A percentile compares a stretch with the other conserved stretches of the same genome.
These are phyloP conservation scores for Bhutanitis thaidina DNA, from an alignment of 2,888 invertebrate genomes.

Conservation along the genomic window DNA sequence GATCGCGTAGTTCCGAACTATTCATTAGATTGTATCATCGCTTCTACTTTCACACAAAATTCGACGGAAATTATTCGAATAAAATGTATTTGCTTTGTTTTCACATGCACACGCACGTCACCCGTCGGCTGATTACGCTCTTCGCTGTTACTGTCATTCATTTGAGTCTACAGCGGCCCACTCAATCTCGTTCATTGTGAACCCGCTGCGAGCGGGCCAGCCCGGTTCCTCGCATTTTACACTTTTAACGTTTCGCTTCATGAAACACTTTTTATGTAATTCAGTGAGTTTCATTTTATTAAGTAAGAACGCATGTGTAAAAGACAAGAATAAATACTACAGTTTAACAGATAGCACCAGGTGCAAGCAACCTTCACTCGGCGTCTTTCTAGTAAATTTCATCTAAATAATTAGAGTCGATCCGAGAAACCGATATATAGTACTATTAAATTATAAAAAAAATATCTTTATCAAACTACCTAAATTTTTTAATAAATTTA, in stretches of 20 bases:
- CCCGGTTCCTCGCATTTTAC: conserved; percentile 55
- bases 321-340: neutral
- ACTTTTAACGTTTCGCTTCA: conserved; percentile 59
- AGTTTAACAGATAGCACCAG: no score
- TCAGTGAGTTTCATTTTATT: conserved; percentile 39
- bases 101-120: conserved; percentile 57
- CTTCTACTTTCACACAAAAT: conserved; percentile 30
- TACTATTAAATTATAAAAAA: no score
- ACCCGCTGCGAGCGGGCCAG: conserved; percentile 50
- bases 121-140: conserved; percentile 68
- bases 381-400: no score
- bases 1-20: no score
- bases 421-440: no score
- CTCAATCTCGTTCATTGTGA: conserved; percentile 76
- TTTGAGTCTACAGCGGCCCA: conserved; percentile 67
- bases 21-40: no score
- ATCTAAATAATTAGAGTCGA: no score
- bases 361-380: no score
- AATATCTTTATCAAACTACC: no score
- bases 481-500: no score
- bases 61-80: conserved; percentile 37
- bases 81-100: conserved; percentile 62
- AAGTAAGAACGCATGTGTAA: neutral
- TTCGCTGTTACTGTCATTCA: conserved; percentile 68
- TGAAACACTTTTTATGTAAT: conserved; percentile 58